Conservation (phyloP, 2,888 invertebrate genomes). For the Tolmerus cingulatus region DNA sequence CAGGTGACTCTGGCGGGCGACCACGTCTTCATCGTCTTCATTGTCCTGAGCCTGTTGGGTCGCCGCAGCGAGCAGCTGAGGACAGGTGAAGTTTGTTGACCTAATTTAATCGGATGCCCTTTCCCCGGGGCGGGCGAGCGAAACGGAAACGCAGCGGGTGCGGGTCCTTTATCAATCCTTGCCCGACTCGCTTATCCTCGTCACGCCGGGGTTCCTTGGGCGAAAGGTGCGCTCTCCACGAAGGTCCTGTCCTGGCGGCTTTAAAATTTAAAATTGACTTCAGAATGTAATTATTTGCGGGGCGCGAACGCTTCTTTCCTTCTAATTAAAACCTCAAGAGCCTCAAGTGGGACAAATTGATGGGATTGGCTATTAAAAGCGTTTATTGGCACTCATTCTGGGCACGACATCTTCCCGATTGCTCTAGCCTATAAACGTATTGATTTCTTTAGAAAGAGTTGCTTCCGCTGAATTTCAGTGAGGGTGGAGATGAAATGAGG, state of each 20-base stretch:
- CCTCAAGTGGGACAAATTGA: background rate
- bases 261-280: background rate
- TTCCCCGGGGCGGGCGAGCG: background rate
- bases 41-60: background rate
- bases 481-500: background rate
- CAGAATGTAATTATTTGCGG: background rate
- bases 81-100: conserved; percentile 22
- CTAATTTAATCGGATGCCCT: background rate
- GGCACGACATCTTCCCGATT: background rate
- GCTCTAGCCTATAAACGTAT: background rate
- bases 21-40: background rate
- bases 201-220: background rate
- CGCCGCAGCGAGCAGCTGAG: background rate
- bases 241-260: background rate
- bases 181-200: background rate
- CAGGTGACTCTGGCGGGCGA: background rate
- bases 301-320: background rate
- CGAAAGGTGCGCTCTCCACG: background rate
- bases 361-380: background rate
- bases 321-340: background rate
- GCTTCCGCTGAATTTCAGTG: background rate
- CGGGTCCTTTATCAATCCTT: background rate
- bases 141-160: background rate
- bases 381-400: background rate
- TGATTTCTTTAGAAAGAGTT: background rate